Conservation (phyloP, 2,113 vertebrate species). For the Cryptomyrus ogoouensis region DNA sequence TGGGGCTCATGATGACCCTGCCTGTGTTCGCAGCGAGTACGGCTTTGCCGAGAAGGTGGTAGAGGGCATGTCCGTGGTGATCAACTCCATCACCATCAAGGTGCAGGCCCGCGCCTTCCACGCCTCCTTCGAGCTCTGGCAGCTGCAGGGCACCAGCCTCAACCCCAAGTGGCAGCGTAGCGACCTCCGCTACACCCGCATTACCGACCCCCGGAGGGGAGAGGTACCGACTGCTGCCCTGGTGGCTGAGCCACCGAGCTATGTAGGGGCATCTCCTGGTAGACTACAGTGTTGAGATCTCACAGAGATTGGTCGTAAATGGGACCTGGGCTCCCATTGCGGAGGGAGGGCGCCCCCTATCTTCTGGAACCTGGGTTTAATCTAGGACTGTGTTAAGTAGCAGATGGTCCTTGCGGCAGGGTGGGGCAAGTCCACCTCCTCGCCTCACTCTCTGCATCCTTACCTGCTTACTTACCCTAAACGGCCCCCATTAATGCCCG, state of each 20-base stretch:
- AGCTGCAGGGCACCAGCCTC: slow-evolving; percentile 93
- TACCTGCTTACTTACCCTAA: neutral
- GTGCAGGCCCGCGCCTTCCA: slow-evolving; percentile 91
- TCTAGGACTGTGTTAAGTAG: neutral
- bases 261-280: neutral
- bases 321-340: neutral
- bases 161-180: slow-evolving; percentile 90
- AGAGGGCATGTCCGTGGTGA: slow-evolving; percentile 94
- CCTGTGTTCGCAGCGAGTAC: slow-evolving; percentile 72
- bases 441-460: neutral
- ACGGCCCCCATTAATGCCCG: neutral
- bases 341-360: neutral
- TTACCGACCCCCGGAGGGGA: slow-evolving; percentile 85
- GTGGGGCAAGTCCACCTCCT: neutral
- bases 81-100: slow-evolving; percentile 95
- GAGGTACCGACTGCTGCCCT: slow-evolving; percentile 63
- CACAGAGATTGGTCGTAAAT: neutral
- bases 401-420: neutral
- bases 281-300: neutral
- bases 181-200: slow-evolving; percentile 85
- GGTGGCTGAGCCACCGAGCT: neutral
- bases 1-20: neutral
- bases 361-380: neutral
- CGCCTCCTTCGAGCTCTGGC: slow-evolving; percentile 94
- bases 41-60: slow-evolving; percentile 98